Base-by-base conservation (phyloP, 2,888 invertebrate species). In the Drosophila tanythrix region DNA sequence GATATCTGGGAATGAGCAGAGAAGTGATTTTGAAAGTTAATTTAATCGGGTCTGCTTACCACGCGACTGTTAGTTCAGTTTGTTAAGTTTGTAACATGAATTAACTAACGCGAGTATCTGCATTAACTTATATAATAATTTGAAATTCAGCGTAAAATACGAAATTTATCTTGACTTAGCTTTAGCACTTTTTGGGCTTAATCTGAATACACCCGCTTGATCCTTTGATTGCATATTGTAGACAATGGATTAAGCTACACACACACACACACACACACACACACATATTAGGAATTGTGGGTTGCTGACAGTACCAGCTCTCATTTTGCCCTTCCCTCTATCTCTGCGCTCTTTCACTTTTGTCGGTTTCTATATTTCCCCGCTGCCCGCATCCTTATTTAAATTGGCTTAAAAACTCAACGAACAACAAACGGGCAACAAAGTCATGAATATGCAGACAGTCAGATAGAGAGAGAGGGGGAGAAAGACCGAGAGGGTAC, bases 341-440 rank as follows among this genome's bases (percentile, higher is more conserved):
- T 29, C 11, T 11, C 6, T 3, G 7, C 29, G 13, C 13, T 11
- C 11, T 29, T 13, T 46, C 4, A 5, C 72, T 51, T 21, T 8
- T 36, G 40, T 11, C 51, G 25, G n/a, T 46, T 46, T 33, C 38
- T 51, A 48, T 33, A 52, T 50, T 57, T 55, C 35, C 50, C 72
- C 52, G 33, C 52, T 67, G 67, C 60, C 51, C 48, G 36, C 56
- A 56, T 66, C 62, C 71, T 75, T 81, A 66, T 83, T 88, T 72
- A 83, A 86, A 86, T 90, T 86, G 85, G 90, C 90, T 89, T 86
- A 82, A 88, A 89, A 85, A 82, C 81, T 69, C 90, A 80, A 71
- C 76, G 79, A 64, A 66, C 83, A 81, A 70, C 62, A 53, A 67
- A 71, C 71, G 71, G 73, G 68, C 74, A 81, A 82, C 89, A 85